Base-by-base conservation (phyloP, 2,113 vertebrate species). In the Hipposideros armiger region DNA sequence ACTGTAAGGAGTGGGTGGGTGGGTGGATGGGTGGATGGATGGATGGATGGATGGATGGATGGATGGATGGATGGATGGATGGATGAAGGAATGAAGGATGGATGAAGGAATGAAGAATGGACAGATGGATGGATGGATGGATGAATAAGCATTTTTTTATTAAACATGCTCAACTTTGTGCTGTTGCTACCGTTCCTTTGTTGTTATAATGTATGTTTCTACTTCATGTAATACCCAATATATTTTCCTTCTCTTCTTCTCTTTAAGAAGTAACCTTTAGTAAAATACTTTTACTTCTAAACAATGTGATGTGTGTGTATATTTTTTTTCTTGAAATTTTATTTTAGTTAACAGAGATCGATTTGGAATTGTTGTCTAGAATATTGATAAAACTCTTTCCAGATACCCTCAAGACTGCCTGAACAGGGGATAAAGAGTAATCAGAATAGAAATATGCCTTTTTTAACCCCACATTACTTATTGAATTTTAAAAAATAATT, bases 141-240 rank as follows among this genome's bases (percentile, higher is more conserved):
- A 36, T 82, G 87, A 96, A 24, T 56, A 77, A 96, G 93, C 69
- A 78, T 62, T 15, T 72, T 97, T 94, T 86, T 54, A 78, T 69
- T 83, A 72, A 93, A 91, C 78, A 95, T 84, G 52, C 58, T 90
- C 2, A 0, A 81, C 78, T 96, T 87, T 90, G 26, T 95, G 89
- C 50, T 64, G 2, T 47, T 56, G 66, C 78, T 95, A 24, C 11
- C 86, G 30, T 67, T 85, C 47, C 13, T 94, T 89, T 90, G 45
- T 85, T 87, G 47, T 66, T 86, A 6, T 69, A 72, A 87, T 95
- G 64, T 73, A 56, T 76, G 87, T 47, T 87, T 91, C 70, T 83
- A 77, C 76, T 95, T 87, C 72, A 76, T 69, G 40, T 16, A 90
- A 30, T 77, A 52, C 47, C 17, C 87, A 60, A 20, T n/a, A 60